Conservation (phyloP, 2,797 vertebrate species). For the Helarctos malayanus region DNA sequence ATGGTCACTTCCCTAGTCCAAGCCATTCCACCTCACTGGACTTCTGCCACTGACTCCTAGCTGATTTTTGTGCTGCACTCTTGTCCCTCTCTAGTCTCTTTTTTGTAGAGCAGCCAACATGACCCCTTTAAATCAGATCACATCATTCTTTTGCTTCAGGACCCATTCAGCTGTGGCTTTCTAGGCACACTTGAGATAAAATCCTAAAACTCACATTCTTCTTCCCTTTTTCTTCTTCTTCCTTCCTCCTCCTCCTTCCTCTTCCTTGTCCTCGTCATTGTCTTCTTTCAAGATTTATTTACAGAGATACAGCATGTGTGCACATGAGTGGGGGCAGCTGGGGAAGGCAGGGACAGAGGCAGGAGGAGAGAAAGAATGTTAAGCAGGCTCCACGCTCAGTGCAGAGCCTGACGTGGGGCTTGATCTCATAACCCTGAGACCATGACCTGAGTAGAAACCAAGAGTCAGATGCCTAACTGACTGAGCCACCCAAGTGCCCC, state of each 20-base stretch:
- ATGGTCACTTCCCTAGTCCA: background rate
- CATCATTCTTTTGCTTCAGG: conserved; percentile 3
- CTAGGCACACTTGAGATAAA: background rate
- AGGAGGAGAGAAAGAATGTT: background rate
- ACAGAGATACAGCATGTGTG: background rate
- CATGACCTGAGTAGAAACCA: background rate
- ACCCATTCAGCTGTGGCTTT: background rate
- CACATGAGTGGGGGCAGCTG: background rate
- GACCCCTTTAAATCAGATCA: background rate
- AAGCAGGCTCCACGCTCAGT: background rate
- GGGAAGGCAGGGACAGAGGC: background rate
- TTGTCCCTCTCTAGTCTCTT: background rate
- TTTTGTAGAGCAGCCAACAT: background rate
- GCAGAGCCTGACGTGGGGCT: background rate
- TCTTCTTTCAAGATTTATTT: background rate
- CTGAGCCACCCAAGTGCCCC: background rate
- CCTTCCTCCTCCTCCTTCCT: too few species aligned
- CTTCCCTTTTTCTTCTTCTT: too few species aligned
- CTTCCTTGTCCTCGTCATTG: too few species aligned
- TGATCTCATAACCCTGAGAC: background rate
- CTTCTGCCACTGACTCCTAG: background rate
- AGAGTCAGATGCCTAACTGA: background rate
- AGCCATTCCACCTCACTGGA: background rate
- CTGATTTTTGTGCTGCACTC: background rate
- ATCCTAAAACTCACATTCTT: background rate